These are phyloP conservation scores for Sericinus montela DNA, from an alignment of 2,888 invertebrate genomes.

Conservation along the genomic window DNA sequence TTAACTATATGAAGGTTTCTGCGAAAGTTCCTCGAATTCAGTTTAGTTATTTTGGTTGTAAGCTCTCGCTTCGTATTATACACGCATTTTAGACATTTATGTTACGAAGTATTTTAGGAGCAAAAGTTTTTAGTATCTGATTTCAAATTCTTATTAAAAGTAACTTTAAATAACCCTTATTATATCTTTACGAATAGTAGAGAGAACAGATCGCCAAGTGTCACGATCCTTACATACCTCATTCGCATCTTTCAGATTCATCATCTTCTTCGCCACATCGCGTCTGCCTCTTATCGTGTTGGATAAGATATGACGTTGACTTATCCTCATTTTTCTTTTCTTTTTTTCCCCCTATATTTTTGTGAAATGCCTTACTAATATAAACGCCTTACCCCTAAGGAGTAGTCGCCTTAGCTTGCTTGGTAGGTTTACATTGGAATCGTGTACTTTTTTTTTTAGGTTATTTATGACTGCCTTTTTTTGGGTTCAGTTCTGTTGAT, in stretches of 20 bases:
- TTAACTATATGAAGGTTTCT: constrained; percentile 11
- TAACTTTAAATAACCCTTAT: no score
- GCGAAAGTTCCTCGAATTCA: constrained; percentile 6
- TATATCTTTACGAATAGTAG: no score
- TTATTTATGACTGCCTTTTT: constrained; percentile 8
- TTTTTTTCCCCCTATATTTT: constrained; percentile 12
- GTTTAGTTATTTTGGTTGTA: constrained; percentile 13
- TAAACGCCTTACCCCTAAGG: constrained; percentile 9
- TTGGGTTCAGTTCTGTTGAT: background rate
- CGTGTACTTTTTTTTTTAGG: background rate
- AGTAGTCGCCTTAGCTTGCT: background rate
- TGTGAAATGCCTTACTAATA: constrained; percentile 15
- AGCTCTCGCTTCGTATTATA: constrained; percentile 10
- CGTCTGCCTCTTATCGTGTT: constrained; percentile 19
- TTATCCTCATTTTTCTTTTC: constrained; percentile 16
- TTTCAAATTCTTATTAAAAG: no score
- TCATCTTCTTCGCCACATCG: constrained; percentile 17
- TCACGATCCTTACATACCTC: no score
- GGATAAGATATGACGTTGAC: constrained; percentile 22
- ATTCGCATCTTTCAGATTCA: no score
- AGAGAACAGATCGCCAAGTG: no score
- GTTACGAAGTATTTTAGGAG: constrained; percentile 3
- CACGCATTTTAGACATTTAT: constrained; percentile 10
- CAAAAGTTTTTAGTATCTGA: no score
- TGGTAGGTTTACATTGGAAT: background rate